Percentiles rank a stretch among this genome's conserved stretches.
Conservation (phyloP, 2,888 invertebrate genomes). For the Clitarchus hookeri region DNA sequence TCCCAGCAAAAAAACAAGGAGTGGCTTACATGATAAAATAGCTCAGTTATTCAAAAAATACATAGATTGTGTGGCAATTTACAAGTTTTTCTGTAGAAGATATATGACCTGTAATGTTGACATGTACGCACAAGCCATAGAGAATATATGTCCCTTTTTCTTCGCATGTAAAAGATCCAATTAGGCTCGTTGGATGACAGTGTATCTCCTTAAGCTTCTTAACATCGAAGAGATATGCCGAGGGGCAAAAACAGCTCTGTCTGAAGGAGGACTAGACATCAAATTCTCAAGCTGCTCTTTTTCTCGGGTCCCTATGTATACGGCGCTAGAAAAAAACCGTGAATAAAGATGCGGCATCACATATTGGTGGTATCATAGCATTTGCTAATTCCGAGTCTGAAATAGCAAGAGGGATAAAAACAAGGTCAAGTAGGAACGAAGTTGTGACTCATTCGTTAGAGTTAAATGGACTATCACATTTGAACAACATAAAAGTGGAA, state of each 20-base stretch:
- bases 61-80: not conserved
- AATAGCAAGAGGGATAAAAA: not conserved
- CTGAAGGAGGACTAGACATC: conserved; percentile 19
- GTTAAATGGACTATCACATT: not conserved
- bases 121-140: not conserved
- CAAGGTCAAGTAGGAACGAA: not conserved
- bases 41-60: not conserved
- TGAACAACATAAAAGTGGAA: not conserved
- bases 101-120: conserved; percentile 3
- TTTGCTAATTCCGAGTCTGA: not conserved
- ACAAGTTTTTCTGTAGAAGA: conserved; percentile 1
- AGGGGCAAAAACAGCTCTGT: conserved; percentile 15
- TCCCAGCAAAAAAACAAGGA: not conserved
- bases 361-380: not conserved
- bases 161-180: not conserved
- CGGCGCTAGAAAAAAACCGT: not conserved
- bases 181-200: not conserved
- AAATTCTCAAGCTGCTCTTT: not conserved
- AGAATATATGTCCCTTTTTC: not conserved
- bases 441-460: not conserved
- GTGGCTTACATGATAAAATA: not conserved
- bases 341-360: not conserved
- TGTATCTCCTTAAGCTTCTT: conserved; percentile 22
- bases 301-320: not conserved
- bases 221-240: not conserved